A percentile compares a stretch with the other conserved stretches of the same genome.
These are phyloP conservation scores for Gorilla gorilla DNA, from an alignment of 2,113 vertebrate species.

Conservation along the genomic window DNA sequence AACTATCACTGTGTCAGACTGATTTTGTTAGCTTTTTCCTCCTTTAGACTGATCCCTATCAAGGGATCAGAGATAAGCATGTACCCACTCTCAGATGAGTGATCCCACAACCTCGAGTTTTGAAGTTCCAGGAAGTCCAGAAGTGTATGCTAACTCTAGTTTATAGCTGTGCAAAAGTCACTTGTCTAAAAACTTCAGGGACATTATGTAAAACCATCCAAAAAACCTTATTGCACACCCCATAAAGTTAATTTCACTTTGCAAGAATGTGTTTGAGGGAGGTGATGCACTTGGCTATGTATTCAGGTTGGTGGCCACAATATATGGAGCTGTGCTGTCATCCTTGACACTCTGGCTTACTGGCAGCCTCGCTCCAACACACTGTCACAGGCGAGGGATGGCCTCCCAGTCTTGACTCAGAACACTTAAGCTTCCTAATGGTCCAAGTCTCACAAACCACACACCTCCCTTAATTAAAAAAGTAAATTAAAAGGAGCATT, in stretches of 20 bases:
- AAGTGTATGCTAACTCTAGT: neutral
- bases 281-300: neutral
- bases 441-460: slow-evolving; percentile 64
- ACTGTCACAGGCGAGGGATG: slow-evolving; percentile 57
- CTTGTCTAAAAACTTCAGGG: slow-evolving; percentile 25
- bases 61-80: neutral
- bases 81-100: neutral
- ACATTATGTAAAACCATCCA: slow-evolving; percentile 43
- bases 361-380: slow-evolving; percentile 53
- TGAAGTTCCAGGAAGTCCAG: neutral
- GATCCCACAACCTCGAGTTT: neutral
- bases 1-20: neutral
- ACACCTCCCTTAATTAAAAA: slow-evolving; percentile 70
- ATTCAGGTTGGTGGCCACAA: slow-evolving; percentile 14
- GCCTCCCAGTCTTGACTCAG: slow-evolving; percentile 63
- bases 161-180: slow-evolving; percentile 40
- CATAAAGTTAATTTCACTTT: slow-evolving; percentile 57
- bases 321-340: neutral
- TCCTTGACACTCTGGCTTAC: slow-evolving; percentile 30
- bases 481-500: slow-evolving; percentile 74
- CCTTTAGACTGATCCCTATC: neutral
- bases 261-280: slow-evolving; percentile 19
- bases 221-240: neutral
- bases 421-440: slow-evolving; percentile 71
- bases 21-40: neutral